phyloP scores from a whole-genome alignment of 2,888 invertebrate species.

The Xanthostigma xanthostigma region DNA sequence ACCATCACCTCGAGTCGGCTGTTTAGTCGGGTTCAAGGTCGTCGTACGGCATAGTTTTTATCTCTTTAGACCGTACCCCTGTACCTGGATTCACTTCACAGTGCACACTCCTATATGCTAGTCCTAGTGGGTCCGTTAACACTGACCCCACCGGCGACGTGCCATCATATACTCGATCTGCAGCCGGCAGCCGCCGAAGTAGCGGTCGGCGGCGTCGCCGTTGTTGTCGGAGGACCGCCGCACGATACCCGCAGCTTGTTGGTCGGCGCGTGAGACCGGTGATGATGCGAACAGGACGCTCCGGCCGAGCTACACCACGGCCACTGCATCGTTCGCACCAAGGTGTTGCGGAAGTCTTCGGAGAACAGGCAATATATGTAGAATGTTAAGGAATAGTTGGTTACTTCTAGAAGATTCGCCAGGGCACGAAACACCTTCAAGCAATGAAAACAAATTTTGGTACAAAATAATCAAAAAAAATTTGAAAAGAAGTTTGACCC shows the following conservation, averaged over 20 bases:
- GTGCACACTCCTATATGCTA: too few relatives aligned
- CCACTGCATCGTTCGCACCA: slow-evolving; percentile 46
- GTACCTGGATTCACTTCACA: too few relatives aligned
- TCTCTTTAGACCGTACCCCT: too few relatives aligned
- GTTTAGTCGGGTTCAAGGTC: too few relatives aligned
- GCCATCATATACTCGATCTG: slow-evolving; percentile 3
- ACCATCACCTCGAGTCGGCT: too few relatives aligned
- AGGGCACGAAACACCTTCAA: slow-evolving; percentile 49
- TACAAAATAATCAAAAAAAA: slow-evolving; percentile 2
- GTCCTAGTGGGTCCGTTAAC: too few relatives aligned
- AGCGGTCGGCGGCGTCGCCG: slow-evolving; percentile 1
- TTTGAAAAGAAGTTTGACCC: too few relatives aligned
- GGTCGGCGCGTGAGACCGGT: background rate
- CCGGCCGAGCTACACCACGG: slow-evolving; percentile 28
- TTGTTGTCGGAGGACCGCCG: slow-evolving; percentile 3
- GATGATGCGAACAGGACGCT: slow-evolving; percentile 10
- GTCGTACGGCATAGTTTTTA: too few relatives aligned
- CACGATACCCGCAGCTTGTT: background rate
- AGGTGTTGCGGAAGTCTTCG: slow-evolving; percentile 57
- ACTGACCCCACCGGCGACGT: background rate
- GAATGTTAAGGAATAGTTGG: slow-evolving; percentile 64
- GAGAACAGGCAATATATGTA: slow-evolving; percentile 67
- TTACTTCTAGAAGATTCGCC: slow-evolving; percentile 57
- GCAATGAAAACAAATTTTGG: slow-evolving; percentile 1
- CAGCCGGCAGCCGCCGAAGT: slow-evolving; percentile 1